phyloP scores from a whole-genome alignment of 2,888 invertebrate genomes.

The Macrosoma leucophasiata region DNA sequence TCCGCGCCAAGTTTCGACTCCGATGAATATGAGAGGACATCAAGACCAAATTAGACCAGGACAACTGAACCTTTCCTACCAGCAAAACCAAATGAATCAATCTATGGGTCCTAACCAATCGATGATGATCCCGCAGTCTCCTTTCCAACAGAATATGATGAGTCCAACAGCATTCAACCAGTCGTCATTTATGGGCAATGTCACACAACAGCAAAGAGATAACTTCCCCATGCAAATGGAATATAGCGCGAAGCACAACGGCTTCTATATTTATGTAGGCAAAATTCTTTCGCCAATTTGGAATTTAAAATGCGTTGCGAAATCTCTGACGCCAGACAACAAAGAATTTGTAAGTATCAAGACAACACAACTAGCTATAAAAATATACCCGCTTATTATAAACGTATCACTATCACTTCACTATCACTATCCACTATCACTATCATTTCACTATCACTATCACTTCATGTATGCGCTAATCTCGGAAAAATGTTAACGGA shows the following conservation, averaged over 20 bases:
- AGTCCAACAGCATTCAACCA: constrained; percentile 56
- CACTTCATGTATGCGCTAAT: too few species aligned
- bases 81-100: constrained; percentile 48
- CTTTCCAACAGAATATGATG: constrained; percentile 51
- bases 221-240: constrained; percentile 62
- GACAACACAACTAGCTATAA: background rate
- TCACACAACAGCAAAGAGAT: constrained; percentile 54
- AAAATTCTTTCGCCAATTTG: constrained; percentile 93
- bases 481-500: too few species aligned
- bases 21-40: constrained; percentile 55
- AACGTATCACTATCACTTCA: too few species aligned
- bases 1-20: constrained; percentile 69
- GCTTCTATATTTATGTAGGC: constrained; percentile 92
- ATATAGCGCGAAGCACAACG: constrained; percentile 89
- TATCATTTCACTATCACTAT: too few species aligned
- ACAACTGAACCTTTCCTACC: constrained; percentile 55
- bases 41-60: constrained; percentile 51
- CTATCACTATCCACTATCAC: too few species aligned
- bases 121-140: constrained; percentile 46
- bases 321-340: constrained; percentile 64
- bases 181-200: constrained; percentile 50
- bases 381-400: background rate
- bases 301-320: constrained; percentile 85
- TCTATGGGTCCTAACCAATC: constrained; percentile 50
- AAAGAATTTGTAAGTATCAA: constrained; percentile 75